These are phyloP conservation scores for Melanotus villosus DNA, from an alignment of 2,888 invertebrate genomes.

Conservation along the genomic window DNA sequence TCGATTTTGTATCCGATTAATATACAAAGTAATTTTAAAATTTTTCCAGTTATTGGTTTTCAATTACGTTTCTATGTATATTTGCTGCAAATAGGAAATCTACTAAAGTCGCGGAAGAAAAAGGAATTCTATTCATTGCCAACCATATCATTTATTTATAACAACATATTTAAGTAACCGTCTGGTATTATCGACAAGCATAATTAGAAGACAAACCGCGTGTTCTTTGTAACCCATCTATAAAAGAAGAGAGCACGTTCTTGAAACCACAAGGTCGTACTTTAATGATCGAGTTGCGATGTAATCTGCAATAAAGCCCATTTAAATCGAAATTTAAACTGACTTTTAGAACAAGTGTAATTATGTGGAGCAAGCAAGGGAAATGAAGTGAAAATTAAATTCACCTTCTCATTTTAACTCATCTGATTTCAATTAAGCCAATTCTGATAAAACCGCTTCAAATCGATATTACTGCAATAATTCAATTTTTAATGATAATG, in stretches of 20 bases:
- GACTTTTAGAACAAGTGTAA: slow-evolving; percentile 14
- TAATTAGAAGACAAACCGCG: background rate
- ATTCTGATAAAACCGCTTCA: slow-evolving; percentile 14
- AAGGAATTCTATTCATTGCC: too few species aligned
- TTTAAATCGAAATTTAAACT: slow-evolving; percentile 20
- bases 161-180: background rate
- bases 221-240: slow-evolving; percentile 6
- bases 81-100: too few species aligned
- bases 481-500: slow-evolving; percentile 21
- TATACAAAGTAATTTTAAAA: too few species aligned
- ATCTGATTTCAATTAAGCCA: slow-evolving; percentile 19
- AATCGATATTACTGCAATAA: slow-evolving; percentile 15
- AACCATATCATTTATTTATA: slow-evolving; percentile 1
- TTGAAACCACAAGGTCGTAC: slow-evolving; percentile 9
- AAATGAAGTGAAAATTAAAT: slow-evolving; percentile 28
- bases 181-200: background rate
- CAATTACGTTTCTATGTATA: too few species aligned
- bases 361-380: slow-evolving; percentile 10
- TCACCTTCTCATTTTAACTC: slow-evolving; percentile 20
- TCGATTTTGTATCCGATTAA: too few species aligned
- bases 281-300: slow-evolving; percentile 17
- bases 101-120: too few species aligned
- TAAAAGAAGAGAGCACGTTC: slow-evolving; percentile 9
- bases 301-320: slow-evolving; percentile 13
- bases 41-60: too few species aligned